Evolutionary conservation across 1,140 invertebrate genomes (phyloP).

Genomic region (Goniozus legneri): DNA sequence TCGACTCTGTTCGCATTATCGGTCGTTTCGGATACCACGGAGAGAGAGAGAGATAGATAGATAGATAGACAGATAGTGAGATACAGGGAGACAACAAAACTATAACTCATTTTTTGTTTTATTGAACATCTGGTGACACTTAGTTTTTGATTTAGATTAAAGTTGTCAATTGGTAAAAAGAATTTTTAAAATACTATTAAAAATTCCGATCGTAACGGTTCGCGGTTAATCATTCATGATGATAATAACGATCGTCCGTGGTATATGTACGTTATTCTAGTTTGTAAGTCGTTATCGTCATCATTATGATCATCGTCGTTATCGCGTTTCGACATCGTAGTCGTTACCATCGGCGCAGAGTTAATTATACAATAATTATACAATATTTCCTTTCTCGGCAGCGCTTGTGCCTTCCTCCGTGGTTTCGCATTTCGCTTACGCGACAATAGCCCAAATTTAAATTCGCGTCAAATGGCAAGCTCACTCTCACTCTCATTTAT

Average conservation of each 20-base stretch:
- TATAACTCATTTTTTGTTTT: no score
- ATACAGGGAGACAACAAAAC: no score
- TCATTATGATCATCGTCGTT: slow-evolving; percentile 36
- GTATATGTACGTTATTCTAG: no score
- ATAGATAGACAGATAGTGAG: no score
- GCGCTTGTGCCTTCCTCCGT: no score
- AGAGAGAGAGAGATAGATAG: no score
- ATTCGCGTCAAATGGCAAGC: no score
- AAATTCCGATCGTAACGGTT: slow-evolving; percentile 23
- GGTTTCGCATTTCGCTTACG: no score
- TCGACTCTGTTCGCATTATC: not conserved
- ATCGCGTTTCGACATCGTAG: slow-evolving; percentile 18
- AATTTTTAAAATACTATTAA: no score
- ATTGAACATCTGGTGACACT: no score
- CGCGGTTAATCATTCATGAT: slow-evolving; percentile 14
- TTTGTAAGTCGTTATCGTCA: slow-evolving; percentile 18
- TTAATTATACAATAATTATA: slow-evolving; percentile 54
- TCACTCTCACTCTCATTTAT: slow-evolving; percentile 16
- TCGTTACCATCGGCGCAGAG: slow-evolving; percentile 26
- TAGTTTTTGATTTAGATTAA: no score
- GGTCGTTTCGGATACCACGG: not conserved
- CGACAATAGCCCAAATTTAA: no score
- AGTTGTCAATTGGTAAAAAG: slow-evolving; percentile 50
- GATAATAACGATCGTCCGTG: slow-evolving; percentile 32
- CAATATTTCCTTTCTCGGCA: slow-evolving; percentile 24